Evolutionary conservation across 2,888 invertebrate genomes (phyloP), one percentile per base, ranked within the genome.

Genomic region (Zeuzera pyrina): DNA sequence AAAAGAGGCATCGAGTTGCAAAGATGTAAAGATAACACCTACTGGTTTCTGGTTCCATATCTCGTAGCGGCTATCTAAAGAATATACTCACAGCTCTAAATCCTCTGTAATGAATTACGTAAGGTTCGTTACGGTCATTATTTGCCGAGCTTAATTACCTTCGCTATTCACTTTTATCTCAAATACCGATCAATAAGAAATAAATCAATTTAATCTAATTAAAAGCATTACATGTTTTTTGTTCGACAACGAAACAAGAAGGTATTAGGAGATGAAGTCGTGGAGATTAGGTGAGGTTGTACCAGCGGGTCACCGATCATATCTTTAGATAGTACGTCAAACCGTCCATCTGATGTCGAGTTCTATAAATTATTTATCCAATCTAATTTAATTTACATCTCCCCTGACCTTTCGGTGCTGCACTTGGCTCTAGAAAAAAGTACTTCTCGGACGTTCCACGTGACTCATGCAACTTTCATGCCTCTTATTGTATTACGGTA

Each of bases 181-280:
- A 40, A 45, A 41, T 46, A 44, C 52, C 66, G 70, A 79, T 78
- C 78, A 57, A 57, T 57, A 74, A 57, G 64, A 68, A 72, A 72
- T 77, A 76, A 81, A 79, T 79, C 79, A 79, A 81, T 81, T 77
- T 79, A 81, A 81, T 81, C 76, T 83, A 83, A 83, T 83, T 83
- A 83, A 83, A 81, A 77, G 76, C 76, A 73, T 78, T 79, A 77
- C 78, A 76, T 72, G 66, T 79, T 79, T 81, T 81, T 81, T 79
- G 74, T 76, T 64, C 68, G 59, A 54, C 57, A 69, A 59, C 68
- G 70, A 73, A 77, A 79, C 77, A 77, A 81, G 78, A 71, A 68
- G 65, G 70, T 72, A 73, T 78, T 74, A 79, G 64, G 54, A 78
- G 81, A 83, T 81, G 66, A 54, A 68, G 63, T 69, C 69, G 69